Evolutionary conservation across 2,113 vertebrate species (phyloP).

Genomic region (Seriola aureovittata): DNA sequence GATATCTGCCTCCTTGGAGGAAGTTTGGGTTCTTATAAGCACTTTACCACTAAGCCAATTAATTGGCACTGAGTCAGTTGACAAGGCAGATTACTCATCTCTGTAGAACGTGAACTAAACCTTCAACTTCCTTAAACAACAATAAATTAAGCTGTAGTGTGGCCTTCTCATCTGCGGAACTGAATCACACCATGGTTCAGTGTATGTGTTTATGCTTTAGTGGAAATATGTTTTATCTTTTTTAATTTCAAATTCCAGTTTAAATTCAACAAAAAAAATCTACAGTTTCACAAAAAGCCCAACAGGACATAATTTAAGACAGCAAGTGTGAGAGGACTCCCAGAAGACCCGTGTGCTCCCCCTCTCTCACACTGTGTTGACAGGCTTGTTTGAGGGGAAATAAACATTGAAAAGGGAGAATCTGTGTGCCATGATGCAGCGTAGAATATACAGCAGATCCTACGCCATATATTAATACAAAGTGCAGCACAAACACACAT

Average conservation of each 20-base stretch:
- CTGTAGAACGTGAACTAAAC: not conserved
- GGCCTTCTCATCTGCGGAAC: not conserved
- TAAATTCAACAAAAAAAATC: not conserved
- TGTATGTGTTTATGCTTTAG: not conserved
- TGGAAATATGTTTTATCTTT: not conserved
- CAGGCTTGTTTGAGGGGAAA: constrained; percentile 51
- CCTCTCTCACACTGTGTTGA: constrained; percentile 15
- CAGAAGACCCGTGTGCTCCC: not conserved
- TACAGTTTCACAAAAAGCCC: not conserved
- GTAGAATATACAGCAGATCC: constrained; percentile 10
- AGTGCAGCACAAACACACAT: constrained; percentile 3
- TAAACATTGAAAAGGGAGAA: constrained; percentile 49
- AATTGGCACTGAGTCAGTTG: constrained; percentile 31
- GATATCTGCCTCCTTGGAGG: constrained; percentile 53
- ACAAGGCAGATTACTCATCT: constrained; percentile 11
- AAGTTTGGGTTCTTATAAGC: constrained; percentile 40
- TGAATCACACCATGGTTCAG: not conserved
- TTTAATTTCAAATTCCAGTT: not conserved
- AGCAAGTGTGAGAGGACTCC: not conserved
- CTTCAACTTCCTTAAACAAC: not conserved
- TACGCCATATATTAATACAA: constrained; percentile 1
- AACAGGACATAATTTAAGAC: not conserved
- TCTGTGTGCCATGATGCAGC: not conserved
- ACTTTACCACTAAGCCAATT: constrained; percentile 27
- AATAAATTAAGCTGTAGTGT: not conserved